Conservation (phyloP, 2,797 vertebrate species). For the Setipinna tenuifilis region DNA sequence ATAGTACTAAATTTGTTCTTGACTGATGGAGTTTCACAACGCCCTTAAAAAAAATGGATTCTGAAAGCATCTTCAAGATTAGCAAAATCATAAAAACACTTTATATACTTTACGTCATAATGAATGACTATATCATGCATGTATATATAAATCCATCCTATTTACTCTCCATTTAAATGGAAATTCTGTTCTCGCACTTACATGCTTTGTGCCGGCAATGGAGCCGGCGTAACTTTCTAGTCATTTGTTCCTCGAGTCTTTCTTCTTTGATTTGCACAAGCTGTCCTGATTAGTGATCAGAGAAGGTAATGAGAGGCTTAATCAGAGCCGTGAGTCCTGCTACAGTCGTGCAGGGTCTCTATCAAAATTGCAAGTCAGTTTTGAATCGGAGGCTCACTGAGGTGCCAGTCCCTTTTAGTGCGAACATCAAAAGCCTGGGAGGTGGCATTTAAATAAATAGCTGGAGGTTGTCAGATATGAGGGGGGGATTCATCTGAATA, state of each 20-base stretch:
- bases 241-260: neutral
- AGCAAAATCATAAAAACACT: no score
- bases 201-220: neutral
- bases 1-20: no score
- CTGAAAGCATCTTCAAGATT: no score
- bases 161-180: neutral
- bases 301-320: slow-evolving; percentile 17
- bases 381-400: neutral
- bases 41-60: no score
- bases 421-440: slow-evolving; percentile 14
- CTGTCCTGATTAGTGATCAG: slow-evolving; percentile 13
- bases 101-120: neutral
- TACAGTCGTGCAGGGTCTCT: neutral
- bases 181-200: neutral
- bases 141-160: neutral
- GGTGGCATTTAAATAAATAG: neutral
- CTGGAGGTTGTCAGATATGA: neutral
- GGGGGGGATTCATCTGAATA: neutral
- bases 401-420: neutral
- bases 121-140: neutral
- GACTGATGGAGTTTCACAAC: no score
- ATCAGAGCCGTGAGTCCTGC: neutral
- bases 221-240: neutral
- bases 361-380: neutral
- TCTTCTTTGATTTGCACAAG: neutral